Conservation (phyloP, 37 sponge, comb jelly and placozoan genomes). For the Chondrosia reniformis region DNA sequence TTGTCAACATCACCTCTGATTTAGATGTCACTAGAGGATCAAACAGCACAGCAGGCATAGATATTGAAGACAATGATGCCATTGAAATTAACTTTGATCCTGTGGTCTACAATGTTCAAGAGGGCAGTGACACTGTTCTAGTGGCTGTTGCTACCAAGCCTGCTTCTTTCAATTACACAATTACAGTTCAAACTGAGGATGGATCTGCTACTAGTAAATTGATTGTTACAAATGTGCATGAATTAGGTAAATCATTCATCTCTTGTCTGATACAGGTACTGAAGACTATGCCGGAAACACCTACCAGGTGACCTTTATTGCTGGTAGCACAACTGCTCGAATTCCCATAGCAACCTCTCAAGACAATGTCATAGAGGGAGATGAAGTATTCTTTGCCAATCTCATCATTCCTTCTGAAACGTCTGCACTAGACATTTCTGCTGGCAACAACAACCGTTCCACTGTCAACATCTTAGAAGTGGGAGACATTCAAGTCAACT, state of each 20-base stretch:
- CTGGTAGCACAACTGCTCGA: neutral
- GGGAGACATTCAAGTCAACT: constrained; percentile 3
- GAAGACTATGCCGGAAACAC: constrained; percentile 18
- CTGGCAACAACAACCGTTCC: neutral
- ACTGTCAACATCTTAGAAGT: constrained; percentile 1
- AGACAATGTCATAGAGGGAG: neutral
- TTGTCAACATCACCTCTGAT: neutral
- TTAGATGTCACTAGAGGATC: neutral
- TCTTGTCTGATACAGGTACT: constrained; percentile 19
- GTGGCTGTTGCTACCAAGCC: neutral
- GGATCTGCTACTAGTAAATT: constrained; percentile 42
- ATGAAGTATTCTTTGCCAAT: constrained; percentile 17
- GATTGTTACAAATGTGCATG: neutral
- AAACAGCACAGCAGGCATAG: constrained; percentile 8
- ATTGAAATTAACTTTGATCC: neutral
- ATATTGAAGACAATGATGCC: constrained; percentile 31
- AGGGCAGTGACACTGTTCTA: neutral
- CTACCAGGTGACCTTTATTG: constrained; percentile 11
- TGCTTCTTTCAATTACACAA: neutral
- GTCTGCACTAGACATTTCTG: neutral
- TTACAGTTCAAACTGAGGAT: constrained; percentile 25
- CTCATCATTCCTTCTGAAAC: neutral
- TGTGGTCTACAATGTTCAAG: constrained; percentile 3
- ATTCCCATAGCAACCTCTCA: constrained; percentile 5
- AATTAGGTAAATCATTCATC: neutral